phyloP scores from a whole-genome alignment of 2,113 vertebrate species.

The Megaceryle torquata region DNA sequence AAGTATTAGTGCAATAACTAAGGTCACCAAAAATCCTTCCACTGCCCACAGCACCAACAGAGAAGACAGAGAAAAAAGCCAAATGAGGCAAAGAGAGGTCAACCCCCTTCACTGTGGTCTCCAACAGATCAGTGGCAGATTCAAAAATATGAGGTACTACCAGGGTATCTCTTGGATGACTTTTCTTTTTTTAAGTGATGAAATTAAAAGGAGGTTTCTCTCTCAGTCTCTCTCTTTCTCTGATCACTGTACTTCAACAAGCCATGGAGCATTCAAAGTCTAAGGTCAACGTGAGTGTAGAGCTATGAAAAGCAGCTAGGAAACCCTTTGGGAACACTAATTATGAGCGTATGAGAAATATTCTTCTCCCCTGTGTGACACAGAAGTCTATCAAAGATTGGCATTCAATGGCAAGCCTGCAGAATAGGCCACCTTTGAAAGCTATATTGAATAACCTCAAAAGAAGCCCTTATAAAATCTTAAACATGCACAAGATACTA shows the following conservation, averaged over 20 bases:
- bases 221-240: not conserved
- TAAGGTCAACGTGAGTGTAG: not conserved
- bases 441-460: slow-evolving; percentile 30
- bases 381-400: slow-evolving; percentile 24
- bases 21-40: not conserved
- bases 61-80: not conserved
- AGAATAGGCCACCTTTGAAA: slow-evolving; percentile 60
- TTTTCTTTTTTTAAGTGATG: not conserved
- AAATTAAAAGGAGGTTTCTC: not conserved
- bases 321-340: slow-evolving; percentile 22
- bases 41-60: not conserved
- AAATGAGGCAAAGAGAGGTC: not conserved
- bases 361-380: not conserved
- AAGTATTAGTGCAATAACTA: not conserved
- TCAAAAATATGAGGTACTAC: not conserved
- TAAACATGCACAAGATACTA: slow-evolving; percentile 49
- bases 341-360: not conserved
- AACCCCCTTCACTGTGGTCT: not conserved
- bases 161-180: not conserved
- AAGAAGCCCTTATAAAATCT: slow-evolving; percentile 51
- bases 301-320: slow-evolving; percentile 40
- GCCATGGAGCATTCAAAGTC: not conserved
- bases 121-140: not conserved
- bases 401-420: slow-evolving; percentile 32
- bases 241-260: not conserved